Conservation (phyloP, 2,113 vertebrate genomes). For the Neotoma lepida region DNA sequence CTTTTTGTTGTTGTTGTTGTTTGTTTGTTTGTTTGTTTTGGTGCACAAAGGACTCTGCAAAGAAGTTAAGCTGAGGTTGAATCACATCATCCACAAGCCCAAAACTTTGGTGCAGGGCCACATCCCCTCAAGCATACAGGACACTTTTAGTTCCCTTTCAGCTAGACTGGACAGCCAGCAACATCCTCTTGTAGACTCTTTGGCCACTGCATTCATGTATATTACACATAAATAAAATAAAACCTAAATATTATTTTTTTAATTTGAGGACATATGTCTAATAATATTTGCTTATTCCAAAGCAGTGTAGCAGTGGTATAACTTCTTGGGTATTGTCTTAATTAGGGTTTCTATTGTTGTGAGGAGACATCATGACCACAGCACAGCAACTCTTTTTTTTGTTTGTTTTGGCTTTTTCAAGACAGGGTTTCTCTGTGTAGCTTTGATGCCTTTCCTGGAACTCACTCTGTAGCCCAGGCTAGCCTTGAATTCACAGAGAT, state of each 20-base stretch:
- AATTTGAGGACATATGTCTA: not conserved
- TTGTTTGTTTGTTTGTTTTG: not conserved
- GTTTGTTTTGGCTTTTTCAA: no score
- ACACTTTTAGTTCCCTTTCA: not conserved
- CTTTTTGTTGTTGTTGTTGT: not conserved
- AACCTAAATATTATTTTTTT: not conserved
- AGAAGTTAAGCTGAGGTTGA: not conserved
- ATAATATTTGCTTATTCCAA: constrained; percentile 3
- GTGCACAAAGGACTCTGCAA: not conserved
- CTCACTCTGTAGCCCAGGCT: no score
- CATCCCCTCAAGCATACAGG: not conserved
- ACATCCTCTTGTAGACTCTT: not conserved
- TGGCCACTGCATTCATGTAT: not conserved
- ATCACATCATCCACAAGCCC: not conserved
- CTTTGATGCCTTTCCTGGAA: no score
- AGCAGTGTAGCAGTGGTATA: not conserved
- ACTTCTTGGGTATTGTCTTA: not conserved
- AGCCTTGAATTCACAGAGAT: no score
- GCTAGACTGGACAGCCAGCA: not conserved
- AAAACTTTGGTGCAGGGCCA: not conserved
- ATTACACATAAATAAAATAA: not conserved
- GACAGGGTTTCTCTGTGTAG: no score
- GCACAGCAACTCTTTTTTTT: no score
- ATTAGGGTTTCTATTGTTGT: no score
- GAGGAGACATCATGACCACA: no score